Base-by-base conservation (phyloP, 2,888 invertebrate species). In the Anorthoa munda region DNA sequence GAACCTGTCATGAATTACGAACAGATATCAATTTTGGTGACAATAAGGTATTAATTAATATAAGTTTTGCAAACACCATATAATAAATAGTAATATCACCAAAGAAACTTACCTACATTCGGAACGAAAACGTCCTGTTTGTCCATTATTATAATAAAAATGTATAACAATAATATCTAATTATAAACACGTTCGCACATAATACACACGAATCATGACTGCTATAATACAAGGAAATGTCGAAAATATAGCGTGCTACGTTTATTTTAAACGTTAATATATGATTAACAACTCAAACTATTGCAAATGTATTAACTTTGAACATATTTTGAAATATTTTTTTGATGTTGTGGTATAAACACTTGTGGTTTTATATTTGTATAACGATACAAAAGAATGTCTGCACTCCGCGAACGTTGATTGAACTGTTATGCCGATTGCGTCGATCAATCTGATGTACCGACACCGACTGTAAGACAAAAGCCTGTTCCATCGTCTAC, bases 141-240 rank as follows among this genome's bases (percentile, higher is more conserved):
- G 15, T 69, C 48, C 84, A 83, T 81, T 39, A 60, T 59, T 51
- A 66, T 63, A 59, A 50, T 71, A 58, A 53, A 56, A 59, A n/a
- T 74, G 17, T 45, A 68, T 39, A 78, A 55, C 50, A 82, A 71
- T 64, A 60, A 67, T 55, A 66, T 26, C 39, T 69, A 76, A 67
- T 72, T 75, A 64, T 46, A 58, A 60, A 87, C 87, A 87, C 86
- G 86, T 86, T 85, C 85, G 86, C 80, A 76, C 85, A 83, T 86
- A 84, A 82, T 85, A 82, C 85, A 77, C 75, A 74, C 79, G 70
- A 77, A 85, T 72, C 79, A 81, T 79, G 81, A 89, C 89, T 89
- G 85, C 71, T 77, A 64, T 68, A 82, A 76, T 82, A 87, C 83
- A 85, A 90, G 90, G 91, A 92, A 91, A 90, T 86, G 80, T 82